Evolutionary conservation across 2,888 invertebrate species (phyloP).

Genomic region (Rhamnusium bicolor): DNA sequence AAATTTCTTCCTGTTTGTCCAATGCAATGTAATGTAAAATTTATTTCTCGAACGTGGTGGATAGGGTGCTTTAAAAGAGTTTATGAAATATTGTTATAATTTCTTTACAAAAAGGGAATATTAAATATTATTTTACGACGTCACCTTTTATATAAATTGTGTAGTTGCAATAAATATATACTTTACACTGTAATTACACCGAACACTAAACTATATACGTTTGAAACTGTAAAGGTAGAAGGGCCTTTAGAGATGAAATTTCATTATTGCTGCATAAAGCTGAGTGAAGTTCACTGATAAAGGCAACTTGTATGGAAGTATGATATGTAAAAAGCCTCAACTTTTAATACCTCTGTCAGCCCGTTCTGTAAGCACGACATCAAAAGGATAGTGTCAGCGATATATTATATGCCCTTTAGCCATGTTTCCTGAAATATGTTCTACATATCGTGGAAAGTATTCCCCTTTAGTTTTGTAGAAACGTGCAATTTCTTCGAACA

Average conservation of each 20-base stretch:
- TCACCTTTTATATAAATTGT: no score
- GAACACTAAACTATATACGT: neutral
- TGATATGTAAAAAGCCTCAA: conserved; percentile 1
- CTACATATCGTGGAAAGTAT: neutral
- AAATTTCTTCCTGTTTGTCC: no score
- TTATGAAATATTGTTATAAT: no score
- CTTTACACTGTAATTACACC: neutral
- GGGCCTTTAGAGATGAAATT: neutral
- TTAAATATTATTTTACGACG: no score
- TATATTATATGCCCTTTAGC: conserved; percentile 4
- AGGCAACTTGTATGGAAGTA: neutral
- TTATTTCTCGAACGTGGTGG: no score
- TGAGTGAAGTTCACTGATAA: conserved; percentile 5
- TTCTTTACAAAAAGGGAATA: no score
- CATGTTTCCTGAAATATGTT: neutral
- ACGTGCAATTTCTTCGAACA: neutral
- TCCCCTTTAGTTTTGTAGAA: neutral
- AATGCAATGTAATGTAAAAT: no score
- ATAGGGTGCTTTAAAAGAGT: no score
- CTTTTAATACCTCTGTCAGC: conserved; percentile 9
- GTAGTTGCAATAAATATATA: neutral
- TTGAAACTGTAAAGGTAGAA: neutral
- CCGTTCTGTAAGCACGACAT: neutral
- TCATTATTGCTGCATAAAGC: neutral
- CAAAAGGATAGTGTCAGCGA: conserved; percentile 10